A percentile compares a stretch with the other conserved stretches of the same genome.
These are phyloP conservation scores for Cecropterus lyciades DNA, from an alignment of 1,140 invertebrate genomes.

Conservation along the genomic window DNA sequence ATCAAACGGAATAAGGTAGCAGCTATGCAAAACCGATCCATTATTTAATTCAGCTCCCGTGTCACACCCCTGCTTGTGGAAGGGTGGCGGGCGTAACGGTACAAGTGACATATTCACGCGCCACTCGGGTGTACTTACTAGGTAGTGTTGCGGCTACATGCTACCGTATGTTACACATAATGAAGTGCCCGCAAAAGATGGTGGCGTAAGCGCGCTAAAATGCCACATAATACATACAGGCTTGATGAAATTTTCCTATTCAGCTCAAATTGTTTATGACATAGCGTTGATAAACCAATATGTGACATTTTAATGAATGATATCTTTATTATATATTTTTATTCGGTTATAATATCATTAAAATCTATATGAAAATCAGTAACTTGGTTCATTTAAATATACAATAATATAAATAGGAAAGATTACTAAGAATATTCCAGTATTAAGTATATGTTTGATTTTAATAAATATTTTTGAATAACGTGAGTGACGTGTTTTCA, in stretches of 20 bases:
- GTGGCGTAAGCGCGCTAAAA: constrained; percentile 43
- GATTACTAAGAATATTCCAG: too few species aligned
- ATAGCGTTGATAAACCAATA: neutral
- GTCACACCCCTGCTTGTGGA: constrained; percentile 42
- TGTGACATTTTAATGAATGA: constrained; percentile 12
- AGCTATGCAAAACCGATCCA: constrained; percentile 56
- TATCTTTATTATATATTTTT: too few species aligned
- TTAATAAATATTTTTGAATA: too few species aligned
- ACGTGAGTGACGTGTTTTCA: neutral
- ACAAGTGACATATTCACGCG: constrained; percentile 75
- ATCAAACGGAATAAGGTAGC: constrained; percentile 50
- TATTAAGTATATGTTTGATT: too few species aligned
- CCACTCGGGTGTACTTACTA: constrained; percentile 65
- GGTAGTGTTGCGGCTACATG: constrained; percentile 60
- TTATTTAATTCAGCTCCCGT: constrained; percentile 62
- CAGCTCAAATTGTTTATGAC: constrained; percentile 6
- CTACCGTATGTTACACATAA: constrained; percentile 64
- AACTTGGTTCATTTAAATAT: too few species aligned
- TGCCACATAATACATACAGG: constrained; percentile 44
- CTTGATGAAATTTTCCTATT: constrained; percentile 17
- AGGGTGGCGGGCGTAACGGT: constrained; percentile 45
- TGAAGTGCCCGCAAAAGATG: constrained; percentile 54
- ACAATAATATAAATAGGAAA: too few species aligned
- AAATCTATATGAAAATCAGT: too few species aligned
- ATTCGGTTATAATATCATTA: too few species aligned